Percentiles rank a stretch among this genome's conserved stretches.
Conservation (phyloP, 2,888 invertebrate species). For the Watsonalla cultraria region DNA sequence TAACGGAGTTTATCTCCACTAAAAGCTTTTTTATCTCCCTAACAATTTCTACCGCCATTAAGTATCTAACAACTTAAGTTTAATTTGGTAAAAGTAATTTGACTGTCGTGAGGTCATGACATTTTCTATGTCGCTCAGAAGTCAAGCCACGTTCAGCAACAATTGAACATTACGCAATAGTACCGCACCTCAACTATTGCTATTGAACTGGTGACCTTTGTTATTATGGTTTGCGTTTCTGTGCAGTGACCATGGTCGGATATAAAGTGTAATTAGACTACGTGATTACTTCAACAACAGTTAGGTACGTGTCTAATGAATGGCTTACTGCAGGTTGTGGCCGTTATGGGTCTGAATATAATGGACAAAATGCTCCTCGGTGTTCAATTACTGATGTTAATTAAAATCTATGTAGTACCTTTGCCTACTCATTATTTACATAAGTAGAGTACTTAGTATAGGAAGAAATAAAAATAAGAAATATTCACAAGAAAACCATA, state of each 20-base stretch:
- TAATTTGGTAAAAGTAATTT: not conserved
- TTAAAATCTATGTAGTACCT: no score
- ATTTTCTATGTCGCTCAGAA: not conserved
- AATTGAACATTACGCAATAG: conserved; percentile 51
- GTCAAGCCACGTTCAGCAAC: conserved; percentile 8
- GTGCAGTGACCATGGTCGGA: not conserved
- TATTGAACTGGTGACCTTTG: conserved; percentile 56
- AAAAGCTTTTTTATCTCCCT: no score
- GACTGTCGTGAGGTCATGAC: not conserved
- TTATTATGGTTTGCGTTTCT: conserved; percentile 1
- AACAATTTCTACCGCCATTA: no score
- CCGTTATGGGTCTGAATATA: not conserved
- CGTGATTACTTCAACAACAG: not conserved
- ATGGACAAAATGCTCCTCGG: not conserved
- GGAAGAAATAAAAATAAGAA: no score
- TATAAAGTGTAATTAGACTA: not conserved
- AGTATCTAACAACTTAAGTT: no score
- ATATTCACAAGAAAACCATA: no score
- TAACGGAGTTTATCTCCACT: no score
- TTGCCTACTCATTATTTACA: no score
- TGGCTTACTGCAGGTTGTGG: not conserved
- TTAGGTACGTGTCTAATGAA: not conserved
- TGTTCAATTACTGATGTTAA: not conserved
- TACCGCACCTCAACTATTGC: conserved; percentile 44
- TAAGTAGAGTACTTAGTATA: no score